phyloP scores from a whole-genome alignment of 1,140 invertebrate genomes.

The Centruroides vittatus region DNA sequence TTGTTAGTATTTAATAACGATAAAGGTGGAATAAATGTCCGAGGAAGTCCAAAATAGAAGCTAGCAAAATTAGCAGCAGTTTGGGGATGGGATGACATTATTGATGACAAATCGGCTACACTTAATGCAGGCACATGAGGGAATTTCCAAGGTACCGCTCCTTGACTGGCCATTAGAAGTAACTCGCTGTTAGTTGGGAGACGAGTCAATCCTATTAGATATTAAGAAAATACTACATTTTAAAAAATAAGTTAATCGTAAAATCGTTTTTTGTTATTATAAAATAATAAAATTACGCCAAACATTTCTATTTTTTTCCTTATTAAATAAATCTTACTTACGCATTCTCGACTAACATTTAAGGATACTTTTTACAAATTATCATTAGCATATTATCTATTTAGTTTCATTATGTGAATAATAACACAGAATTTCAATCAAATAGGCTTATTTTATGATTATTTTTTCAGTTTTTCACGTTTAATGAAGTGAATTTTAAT shows the following conservation, averaged over 20 bases:
- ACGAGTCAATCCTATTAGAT: slow-evolving; percentile 11
- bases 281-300: too few relatives aligned
- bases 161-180: slow-evolving; percentile 12
- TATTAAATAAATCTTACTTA: too few relatives aligned
- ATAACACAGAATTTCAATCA: too few relatives aligned
- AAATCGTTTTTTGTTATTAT: too few relatives aligned
- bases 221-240: not conserved
- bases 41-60: slow-evolving; percentile 12
- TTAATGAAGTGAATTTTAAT: too few relatives aligned
- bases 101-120: slow-evolving; percentile 7
- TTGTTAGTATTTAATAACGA: not conserved
- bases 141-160: slow-evolving; percentile 16
- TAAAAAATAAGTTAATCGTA: not conserved
- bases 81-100: slow-evolving; percentile 8
- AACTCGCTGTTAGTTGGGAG: slow-evolving; percentile 15
- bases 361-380: too few relatives aligned
- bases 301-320: too few relatives aligned
- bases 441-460: too few relatives aligned
- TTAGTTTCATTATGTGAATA: too few relatives aligned
- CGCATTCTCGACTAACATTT: too few relatives aligned
- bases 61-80: slow-evolving; percentile 9
- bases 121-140: slow-evolving; percentile 1
- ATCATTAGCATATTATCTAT: too few relatives aligned
- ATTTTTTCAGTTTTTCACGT: too few relatives aligned
- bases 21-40: slow-evolving; percentile 6